These are phyloP conservation scores for Aurelia sp. DNA, from an alignment of 30 jellyfish, hydroid and myxozoan genomes.

Conservation along the genomic window DNA sequence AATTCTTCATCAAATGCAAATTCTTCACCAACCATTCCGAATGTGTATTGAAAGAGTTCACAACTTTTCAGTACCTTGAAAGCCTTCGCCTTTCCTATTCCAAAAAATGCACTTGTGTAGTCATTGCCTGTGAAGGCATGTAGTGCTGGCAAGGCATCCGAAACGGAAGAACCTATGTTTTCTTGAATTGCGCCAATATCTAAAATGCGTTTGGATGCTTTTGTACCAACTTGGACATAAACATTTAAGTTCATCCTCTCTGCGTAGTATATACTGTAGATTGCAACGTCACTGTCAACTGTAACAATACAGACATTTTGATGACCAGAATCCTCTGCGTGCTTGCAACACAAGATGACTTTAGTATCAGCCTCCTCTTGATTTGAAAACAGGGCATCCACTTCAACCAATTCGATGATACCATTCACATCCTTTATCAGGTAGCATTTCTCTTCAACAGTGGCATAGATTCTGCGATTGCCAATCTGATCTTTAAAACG, in stretches of 20 bases:
- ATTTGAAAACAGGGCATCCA: constrained; percentile 1
- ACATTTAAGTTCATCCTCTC: constrained; percentile 2
- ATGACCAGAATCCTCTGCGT: too few species aligned
- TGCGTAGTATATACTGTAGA: constrained; percentile 46
- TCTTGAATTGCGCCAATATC: constrained; percentile 23
- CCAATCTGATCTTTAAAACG: constrained; percentile 5
- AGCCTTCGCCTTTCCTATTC: constrained; percentile 50
- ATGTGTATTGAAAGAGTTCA: constrained; percentile 27
- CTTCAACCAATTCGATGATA: background rate
- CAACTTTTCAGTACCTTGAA: constrained; percentile 15
- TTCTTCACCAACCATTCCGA: constrained; percentile 23
- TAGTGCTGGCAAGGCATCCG: constrained; percentile 52
- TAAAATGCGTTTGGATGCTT: constrained; percentile 8
- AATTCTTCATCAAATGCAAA: constrained; percentile 42
- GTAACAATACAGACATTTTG: constrained; percentile 57
- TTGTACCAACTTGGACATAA: constrained; percentile 32
- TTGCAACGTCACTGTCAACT: constrained; percentile 67
- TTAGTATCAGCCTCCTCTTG: constrained; percentile 69
- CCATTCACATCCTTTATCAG: background rate
- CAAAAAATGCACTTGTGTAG: constrained; percentile 61
- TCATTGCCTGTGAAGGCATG: constrained; percentile 73
- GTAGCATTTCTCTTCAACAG: constrained; percentile 23
- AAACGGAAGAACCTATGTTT: constrained; percentile 32
- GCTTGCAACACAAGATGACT: constrained; percentile 49
- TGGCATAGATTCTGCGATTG: constrained; percentile 34